A percentile compares a stretch with the other conserved stretches of the same genome.
These are phyloP conservation scores for Trachelus stipa DNA, from an alignment of 2,888 invertebrate species.

Conservation along the genomic window DNA sequence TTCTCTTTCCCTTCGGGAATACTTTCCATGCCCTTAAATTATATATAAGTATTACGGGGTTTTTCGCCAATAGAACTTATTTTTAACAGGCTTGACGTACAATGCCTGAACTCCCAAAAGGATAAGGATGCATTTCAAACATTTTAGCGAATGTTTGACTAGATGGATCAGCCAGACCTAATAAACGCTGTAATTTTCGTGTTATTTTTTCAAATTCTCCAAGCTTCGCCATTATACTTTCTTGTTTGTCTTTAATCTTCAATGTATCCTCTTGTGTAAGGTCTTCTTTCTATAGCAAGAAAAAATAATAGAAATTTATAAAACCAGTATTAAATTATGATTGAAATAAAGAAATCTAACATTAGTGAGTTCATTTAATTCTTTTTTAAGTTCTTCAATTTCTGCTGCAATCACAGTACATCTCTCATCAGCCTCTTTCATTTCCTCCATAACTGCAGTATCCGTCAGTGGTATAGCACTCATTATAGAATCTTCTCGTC, in stretches of 20 bases:
- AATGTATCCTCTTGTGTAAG: conserved; percentile 72
- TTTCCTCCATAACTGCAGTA: conserved; percentile 61
- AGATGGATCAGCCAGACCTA: conserved; percentile 65
- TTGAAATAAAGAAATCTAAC: conserved; percentile 36
- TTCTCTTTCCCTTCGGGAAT: conserved; percentile 27
- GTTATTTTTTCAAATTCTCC: conserved; percentile 74
- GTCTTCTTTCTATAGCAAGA: conserved; percentile 68
- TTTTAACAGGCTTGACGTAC: conserved; percentile 13
- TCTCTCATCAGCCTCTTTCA: conserved; percentile 67
- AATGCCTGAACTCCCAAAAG: conserved; percentile 30
- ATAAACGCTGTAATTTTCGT: conserved; percentile 70
- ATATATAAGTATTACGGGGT: not conserved
- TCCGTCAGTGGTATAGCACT: conserved; percentile 51
- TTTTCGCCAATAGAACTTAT: conserved; percentile 26
- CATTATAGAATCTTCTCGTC: conserved; percentile 39
- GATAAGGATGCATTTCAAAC: conserved; percentile 48
- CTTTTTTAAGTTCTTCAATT: conserved; percentile 66
- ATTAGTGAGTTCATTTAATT: conserved; percentile 62
- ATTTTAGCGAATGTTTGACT: conserved; percentile 49
- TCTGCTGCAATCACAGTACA: conserved; percentile 60
- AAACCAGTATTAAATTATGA: not conserved
- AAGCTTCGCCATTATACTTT: conserved; percentile 72
- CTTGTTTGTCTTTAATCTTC: conserved; percentile 71
- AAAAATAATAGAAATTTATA: conserved; percentile 10
- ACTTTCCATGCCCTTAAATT: conserved; percentile 43